phyloP scores from a whole-genome alignment of 92 coral and sea anemone genomes.

The Epizoanthus scotinus region DNA sequence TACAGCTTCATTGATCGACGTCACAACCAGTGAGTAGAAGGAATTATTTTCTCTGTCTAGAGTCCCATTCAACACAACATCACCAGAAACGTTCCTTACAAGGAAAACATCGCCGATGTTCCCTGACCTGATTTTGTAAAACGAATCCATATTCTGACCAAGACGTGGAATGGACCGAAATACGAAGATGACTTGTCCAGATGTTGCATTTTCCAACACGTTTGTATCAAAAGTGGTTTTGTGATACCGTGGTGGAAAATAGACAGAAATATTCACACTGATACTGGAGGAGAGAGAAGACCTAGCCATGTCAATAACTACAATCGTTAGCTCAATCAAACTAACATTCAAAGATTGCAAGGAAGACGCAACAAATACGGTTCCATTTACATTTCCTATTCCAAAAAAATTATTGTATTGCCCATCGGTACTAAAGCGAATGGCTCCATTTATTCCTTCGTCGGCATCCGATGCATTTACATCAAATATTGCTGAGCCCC shows the following conservation, averaged over 20 bases:
- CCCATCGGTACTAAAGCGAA: constrained; percentile 3
- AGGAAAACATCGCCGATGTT: not conserved
- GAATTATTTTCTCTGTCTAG: constrained; percentile 7
- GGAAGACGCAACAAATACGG: constrained; percentile 32
- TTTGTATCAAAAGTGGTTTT: not conserved
- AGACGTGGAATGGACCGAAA: constrained; percentile 10
- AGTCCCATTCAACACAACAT: constrained; percentile 24
- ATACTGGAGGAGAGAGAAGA: constrained; percentile 36
- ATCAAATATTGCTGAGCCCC: constrained; percentile 37
- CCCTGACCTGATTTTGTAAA: not conserved
- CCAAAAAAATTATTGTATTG: constrained; percentile 16
- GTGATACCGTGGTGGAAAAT: constrained; percentile 13
- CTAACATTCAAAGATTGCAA: constrained; percentile 42
- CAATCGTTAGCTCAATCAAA: constrained; percentile 14
- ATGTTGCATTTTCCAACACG: not conserved
- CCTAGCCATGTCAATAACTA: constrained; percentile 35
- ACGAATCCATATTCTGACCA: constrained; percentile 25
- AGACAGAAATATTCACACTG: constrained; percentile 41
- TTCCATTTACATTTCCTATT: constrained; percentile 43
- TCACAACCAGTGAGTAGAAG: constrained; percentile 27
- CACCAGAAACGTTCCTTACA: constrained; percentile 30
- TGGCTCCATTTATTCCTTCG: constrained; percentile 29
- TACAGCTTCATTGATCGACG: constrained; percentile 20
- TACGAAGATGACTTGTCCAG: constrained; percentile 5
- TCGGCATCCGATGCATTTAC: constrained; percentile 57